phyloP scores from a whole-genome alignment of 2,797 vertebrate species.

The Diceros bicornis region DNA sequence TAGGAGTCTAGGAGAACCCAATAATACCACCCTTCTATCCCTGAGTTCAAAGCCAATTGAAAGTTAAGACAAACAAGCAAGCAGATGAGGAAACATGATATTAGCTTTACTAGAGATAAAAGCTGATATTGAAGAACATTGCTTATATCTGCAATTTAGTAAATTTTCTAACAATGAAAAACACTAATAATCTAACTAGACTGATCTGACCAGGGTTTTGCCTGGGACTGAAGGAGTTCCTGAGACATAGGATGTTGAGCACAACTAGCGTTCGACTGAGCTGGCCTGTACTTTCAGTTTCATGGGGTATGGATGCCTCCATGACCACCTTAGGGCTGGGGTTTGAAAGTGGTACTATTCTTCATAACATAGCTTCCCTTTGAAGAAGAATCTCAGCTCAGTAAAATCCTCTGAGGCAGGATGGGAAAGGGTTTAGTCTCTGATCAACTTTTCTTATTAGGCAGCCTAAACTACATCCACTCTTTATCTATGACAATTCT shows the following conservation, averaged over 20 bases:
- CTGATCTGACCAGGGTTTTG: neutral
- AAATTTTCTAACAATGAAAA: neutral
- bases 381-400: neutral
- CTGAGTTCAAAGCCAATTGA: slow-evolving; percentile 41
- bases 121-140: neutral
- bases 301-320: too few species aligned
- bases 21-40: neutral
- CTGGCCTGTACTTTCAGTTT: neutral
- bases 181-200: neutral
- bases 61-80: slow-evolving; percentile 37
- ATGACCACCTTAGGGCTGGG: neutral
- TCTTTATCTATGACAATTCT: neutral
- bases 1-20: neutral
- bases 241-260: neutral
- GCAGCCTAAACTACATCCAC: neutral
- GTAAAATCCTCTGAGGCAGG: neutral
- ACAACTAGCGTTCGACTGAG: neutral
- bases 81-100: slow-evolving; percentile 19
- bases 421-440: neutral
- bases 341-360: neutral
- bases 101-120: slow-evolving; percentile 56
- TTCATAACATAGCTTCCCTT: neutral
- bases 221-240: neutral
- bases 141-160: slow-evolving; percentile 21
- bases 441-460: neutral